These are phyloP conservation scores for Sebastes goodei DNA, from an alignment of 2,797 vertebrate genomes.

Conservation along the genomic window DNA sequence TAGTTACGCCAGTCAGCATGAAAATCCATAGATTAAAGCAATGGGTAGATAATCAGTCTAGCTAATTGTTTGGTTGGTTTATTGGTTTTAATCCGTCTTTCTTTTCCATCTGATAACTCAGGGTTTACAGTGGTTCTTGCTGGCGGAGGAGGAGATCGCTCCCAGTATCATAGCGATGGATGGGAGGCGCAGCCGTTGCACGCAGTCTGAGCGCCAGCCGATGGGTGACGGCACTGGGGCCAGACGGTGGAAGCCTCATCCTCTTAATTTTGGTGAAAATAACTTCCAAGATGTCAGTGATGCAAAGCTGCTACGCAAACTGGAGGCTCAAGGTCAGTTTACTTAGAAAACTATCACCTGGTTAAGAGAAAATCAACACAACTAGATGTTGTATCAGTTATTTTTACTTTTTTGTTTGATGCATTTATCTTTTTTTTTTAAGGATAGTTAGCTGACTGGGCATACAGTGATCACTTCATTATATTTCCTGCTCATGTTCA, in stretches of 20 bases:
- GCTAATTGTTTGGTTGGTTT: background rate
- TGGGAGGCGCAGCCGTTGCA: conserved; percentile 86
- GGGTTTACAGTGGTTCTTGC: conserved; percentile 92
- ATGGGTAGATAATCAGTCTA: background rate
- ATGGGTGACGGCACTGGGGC: conserved; percentile 72
- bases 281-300: conserved; percentile 84
- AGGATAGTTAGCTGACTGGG: background rate
- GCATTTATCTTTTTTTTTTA: background rate
- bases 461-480: background rate
- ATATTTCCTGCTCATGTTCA: background rate
- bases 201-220: conserved; percentile 81
- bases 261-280: conserved; percentile 80
- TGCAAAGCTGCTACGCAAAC: conserved; percentile 90
- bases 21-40: background rate
- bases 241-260: conserved; percentile 82
- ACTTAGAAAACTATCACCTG: background rate
- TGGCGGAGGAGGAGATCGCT: conserved; percentile 90
- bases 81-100: background rate
- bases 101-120: conserved; percentile 55
- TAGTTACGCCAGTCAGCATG: background rate
- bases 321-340: conserved; percentile 92
- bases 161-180: conserved; percentile 90
- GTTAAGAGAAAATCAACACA: background rate
- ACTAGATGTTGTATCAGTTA: background rate
- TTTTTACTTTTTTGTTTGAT: background rate